Percentiles rank a stretch among this genome's conserved stretches.
phyloP scores from a whole-genome alignment of 1,140 invertebrate genomes.

The Drosophila navojoa region DNA sequence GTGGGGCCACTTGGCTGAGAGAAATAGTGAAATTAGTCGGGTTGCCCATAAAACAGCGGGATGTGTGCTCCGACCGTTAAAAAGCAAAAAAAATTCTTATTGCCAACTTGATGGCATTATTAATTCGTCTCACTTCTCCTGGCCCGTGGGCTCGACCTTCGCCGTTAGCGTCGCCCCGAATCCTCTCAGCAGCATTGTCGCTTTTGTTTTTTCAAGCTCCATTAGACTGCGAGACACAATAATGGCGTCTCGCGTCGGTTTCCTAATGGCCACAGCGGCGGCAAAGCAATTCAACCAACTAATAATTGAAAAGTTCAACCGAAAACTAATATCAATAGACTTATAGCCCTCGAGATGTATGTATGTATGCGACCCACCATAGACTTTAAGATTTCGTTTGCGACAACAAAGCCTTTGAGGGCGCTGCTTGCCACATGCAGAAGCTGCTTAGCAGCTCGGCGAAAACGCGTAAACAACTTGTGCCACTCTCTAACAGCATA shows the following conservation, averaged over 20 bases:
- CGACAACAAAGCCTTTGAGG: no score
- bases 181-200: constrained; percentile 37
- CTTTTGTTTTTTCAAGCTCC: constrained; percentile 57
- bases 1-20: constrained; percentile 14
- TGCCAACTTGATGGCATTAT: constrained; percentile 56
- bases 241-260: constrained; percentile 57
- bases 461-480: background rate
- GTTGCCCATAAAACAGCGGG: constrained; percentile 59
- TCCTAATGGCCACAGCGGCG: constrained; percentile 51
- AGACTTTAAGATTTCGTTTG: no score
- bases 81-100: constrained; percentile 56
- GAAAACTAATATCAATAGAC: constrained; percentile 6
- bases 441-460: background rate
- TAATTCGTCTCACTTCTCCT: constrained; percentile 65
- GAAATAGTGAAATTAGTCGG: constrained; percentile 65
- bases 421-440: background rate
- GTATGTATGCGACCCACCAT: no score
- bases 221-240: constrained; percentile 57
- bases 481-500: background rate
- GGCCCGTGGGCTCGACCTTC: background rate
- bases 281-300: constrained; percentile 5
- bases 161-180: background rate
- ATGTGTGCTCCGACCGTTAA: constrained; percentile 38
- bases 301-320: constrained; percentile 28
- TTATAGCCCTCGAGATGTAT: background rate